These are phyloP conservation scores for Pachydiplax longipennis DNA, from an alignment of 2,888 invertebrate genomes.

Conservation along the genomic window DNA sequence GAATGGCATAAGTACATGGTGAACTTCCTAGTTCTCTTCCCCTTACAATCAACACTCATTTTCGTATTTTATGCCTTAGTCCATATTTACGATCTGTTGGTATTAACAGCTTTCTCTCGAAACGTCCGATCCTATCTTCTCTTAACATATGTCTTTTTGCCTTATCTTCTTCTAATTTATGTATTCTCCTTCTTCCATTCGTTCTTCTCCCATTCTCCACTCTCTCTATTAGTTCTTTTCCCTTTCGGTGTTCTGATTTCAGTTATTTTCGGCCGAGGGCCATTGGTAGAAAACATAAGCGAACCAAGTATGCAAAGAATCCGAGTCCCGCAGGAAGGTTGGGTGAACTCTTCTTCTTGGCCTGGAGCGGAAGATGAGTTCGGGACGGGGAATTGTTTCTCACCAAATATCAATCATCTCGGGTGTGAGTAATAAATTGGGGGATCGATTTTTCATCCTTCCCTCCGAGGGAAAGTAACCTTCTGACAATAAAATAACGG, in stretches of 20 bases:
- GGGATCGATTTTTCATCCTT: background rate
- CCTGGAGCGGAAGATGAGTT: background rate
- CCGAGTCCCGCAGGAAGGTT: background rate
- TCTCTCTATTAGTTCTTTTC: background rate
- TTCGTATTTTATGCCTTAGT: too few relatives aligned
- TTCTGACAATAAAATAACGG: too few relatives aligned
- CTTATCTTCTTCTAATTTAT: too few relatives aligned
- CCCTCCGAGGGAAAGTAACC: background rate
- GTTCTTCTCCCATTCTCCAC: too few relatives aligned
- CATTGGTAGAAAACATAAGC: background rate
- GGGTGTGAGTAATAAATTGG: background rate
- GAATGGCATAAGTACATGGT: too few relatives aligned
- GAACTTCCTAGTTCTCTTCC: too few relatives aligned
- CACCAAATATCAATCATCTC: background rate
- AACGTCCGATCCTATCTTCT: too few relatives aligned
- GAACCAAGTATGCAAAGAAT: slow-evolving; percentile 22
- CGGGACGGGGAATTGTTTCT: background rate
- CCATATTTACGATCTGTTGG: too few relatives aligned
- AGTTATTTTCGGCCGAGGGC: background rate
- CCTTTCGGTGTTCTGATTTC: background rate
- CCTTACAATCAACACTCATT: too few relatives aligned
- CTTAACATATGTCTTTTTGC: too few relatives aligned
- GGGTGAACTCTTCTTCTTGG: background rate
- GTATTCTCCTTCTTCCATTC: too few relatives aligned
- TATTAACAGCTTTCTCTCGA: too few relatives aligned